Conservation (phyloP, 2,113 vertebrate species). For the Amphiprion percula region DNA sequence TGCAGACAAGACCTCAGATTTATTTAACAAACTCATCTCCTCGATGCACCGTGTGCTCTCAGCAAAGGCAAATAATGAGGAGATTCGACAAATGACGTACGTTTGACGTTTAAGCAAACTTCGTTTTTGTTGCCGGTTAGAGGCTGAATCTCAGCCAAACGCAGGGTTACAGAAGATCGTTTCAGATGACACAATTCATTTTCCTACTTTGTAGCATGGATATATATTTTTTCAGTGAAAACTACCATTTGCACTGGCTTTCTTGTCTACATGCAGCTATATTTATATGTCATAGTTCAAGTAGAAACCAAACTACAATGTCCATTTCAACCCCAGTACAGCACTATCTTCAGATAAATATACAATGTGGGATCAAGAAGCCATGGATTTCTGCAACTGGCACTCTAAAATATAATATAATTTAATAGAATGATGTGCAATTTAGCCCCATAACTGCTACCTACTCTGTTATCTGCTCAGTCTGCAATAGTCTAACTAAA, state of each 20-base stretch:
- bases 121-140: too few species aligned
- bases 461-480: conserved; percentile 11
- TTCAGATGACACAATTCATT: too few species aligned
- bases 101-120: background rate
- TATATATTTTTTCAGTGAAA: too few species aligned
- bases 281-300: too few species aligned
- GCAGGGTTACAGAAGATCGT: background rate
- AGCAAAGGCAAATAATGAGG: conserved; percentile 24
- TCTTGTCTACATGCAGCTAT: too few species aligned
- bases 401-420: background rate
- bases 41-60: conserved; percentile 11
- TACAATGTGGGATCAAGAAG: background rate
- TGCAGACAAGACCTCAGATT: conserved; percentile 15
- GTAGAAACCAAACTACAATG: too few species aligned
- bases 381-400: background rate
- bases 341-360: background rate
- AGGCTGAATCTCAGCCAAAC: too few species aligned
- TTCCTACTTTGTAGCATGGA: too few species aligned
- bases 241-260: too few species aligned
- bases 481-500: background rate
- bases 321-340: too few species aligned
- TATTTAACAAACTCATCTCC: conserved; percentile 4
- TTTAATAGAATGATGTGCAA: too few species aligned
- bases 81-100: conserved; percentile 21
- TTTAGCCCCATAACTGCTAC: background rate